Conservation (phyloP, 2,888 invertebrate species). For the Cetonia aurata region DNA sequence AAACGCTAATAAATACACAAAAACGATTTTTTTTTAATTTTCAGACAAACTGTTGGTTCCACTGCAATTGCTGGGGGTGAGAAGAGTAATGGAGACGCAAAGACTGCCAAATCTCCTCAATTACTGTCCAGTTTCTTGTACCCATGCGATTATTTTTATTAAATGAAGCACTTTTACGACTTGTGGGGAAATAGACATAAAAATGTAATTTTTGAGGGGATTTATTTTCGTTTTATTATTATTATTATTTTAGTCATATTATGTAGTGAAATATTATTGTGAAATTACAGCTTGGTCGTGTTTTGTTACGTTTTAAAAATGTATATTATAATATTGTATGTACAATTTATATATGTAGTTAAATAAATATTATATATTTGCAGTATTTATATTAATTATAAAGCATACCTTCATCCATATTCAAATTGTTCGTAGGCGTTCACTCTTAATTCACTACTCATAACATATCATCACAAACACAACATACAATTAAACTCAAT, state of each 20-base stretch:
- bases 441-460: too few relatives aligned
- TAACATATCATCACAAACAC: too few relatives aligned
- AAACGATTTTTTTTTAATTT: conserved; percentile 19
- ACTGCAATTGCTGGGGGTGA: conserved; percentile 38
- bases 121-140: conserved; percentile 42
- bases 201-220: conserved; percentile 13
- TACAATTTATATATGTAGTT: too few relatives aligned
- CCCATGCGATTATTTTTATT: conserved; percentile 39
- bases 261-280: too few relatives aligned
- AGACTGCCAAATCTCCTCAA: conserved; percentile 43
- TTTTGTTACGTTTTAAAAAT: neutral
- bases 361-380: too few relatives aligned
- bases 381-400: too few relatives aligned
- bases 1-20: too few relatives aligned
- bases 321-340: neutral
- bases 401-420: too few relatives aligned
- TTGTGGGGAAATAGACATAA: neutral
- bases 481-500: too few relatives aligned
- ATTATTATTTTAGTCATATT: conserved; percentile 3
- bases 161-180: neutral
- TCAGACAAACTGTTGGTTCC: conserved; percentile 48
- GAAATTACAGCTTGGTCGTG: neutral
- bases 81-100: conserved; percentile 32
- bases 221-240: neutral
- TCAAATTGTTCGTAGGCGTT: too few relatives aligned